Conservation (phyloP, 2,888 invertebrate species). For the Cephus pulcher region DNA sequence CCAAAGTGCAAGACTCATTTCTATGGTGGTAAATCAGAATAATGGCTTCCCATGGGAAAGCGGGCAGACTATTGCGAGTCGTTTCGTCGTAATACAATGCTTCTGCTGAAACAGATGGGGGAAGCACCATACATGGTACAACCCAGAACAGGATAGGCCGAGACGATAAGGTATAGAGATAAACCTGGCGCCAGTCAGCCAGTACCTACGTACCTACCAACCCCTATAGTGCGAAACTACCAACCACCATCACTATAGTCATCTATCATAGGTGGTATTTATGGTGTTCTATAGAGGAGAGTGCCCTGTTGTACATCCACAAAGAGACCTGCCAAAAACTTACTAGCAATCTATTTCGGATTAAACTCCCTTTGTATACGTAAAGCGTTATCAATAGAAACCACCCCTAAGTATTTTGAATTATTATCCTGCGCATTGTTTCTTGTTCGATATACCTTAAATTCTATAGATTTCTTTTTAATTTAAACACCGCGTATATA, state of each 20-base stretch:
- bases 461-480: too few relatives aligned
- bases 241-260: not conserved
- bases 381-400: too few relatives aligned
- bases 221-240: slow-evolving; percentile 22
- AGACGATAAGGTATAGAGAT: slow-evolving; percentile 51
- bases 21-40: slow-evolving; percentile 55
- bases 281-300: not conserved
- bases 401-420: too few relatives aligned
- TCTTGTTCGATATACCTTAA: too few relatives aligned
- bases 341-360: slow-evolving; percentile 41
- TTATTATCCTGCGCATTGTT: too few relatives aligned
- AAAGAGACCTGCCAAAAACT: not conserved
- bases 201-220: slow-evolving; percentile 16
- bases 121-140: slow-evolving; percentile 10
- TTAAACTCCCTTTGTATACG: slow-evolving; percentile 25
- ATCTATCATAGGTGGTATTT: not conserved
- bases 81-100: slow-evolving; percentile 43
- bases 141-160: slow-evolving; percentile 41
- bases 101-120: slow-evolving; percentile 8
- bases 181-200: slow-evolving; percentile 52
- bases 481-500: too few relatives aligned
- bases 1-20: too few relatives aligned
- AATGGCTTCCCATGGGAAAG: slow-evolving; percentile 56
- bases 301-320: not conserved
- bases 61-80: slow-evolving; percentile 44